Conservation (phyloP, 2,888 invertebrate species). For the Nasonia oneida region DNA sequence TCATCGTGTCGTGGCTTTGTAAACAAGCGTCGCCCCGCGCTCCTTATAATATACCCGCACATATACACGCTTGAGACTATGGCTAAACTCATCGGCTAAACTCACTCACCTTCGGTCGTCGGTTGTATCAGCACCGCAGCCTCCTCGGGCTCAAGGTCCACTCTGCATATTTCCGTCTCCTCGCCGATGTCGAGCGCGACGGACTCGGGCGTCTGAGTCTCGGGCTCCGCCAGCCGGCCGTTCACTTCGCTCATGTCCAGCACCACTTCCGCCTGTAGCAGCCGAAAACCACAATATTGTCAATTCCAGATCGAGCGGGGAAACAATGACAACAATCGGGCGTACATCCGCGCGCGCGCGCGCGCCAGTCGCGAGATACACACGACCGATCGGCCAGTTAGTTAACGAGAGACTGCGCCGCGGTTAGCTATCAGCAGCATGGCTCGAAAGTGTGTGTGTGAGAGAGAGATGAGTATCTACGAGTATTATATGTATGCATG, state of each 20-base stretch:
- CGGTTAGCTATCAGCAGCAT: not conserved
- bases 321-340: not conserved
- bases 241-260: constrained; percentile 63
- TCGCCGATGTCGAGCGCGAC: constrained; percentile 5
- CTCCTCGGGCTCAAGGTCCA: constrained; percentile 60
- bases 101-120: constrained; percentile 53
- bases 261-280: constrained; percentile 64
- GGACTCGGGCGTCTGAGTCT: not conserved
- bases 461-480: too few species aligned
- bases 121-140: constrained; percentile 34
- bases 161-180: constrained; percentile 55
- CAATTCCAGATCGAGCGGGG: not conserved
- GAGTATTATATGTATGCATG: too few species aligned
- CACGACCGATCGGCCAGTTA: not conserved
- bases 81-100: not conserved
- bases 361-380: not conserved
- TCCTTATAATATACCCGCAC: too few species aligned
- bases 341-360: not conserved
- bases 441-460: too few species aligned
- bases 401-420: not conserved
- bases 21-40: too few species aligned
- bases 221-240: not conserved
- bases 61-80: too few species aligned
- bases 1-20: too few species aligned
- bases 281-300: not conserved